Base-by-base conservation (phyloP, 2,797 vertebrate genomes). In the Myiothlypis chrysogaster region DNA sequence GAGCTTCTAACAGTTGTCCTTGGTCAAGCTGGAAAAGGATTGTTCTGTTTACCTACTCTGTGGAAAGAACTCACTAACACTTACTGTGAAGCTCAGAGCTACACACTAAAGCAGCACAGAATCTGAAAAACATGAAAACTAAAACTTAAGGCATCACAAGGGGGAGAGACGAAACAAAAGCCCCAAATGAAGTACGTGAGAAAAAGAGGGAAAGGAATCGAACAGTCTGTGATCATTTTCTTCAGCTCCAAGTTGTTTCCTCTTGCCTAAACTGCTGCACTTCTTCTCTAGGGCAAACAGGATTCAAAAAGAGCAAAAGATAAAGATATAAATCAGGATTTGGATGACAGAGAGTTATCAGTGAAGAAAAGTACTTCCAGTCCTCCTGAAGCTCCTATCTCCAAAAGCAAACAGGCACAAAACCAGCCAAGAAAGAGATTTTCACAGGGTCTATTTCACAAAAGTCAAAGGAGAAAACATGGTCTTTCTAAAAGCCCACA, bases 371-470 rank as follows among this genome's bases (percentile, higher is more conserved):
- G 84, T 30, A 41, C 56, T 87, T 73, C 14, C 57, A 77, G 46
- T 7, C 37, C 41, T 93, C 70, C 94, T 72, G 65, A 83, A 87
- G 79, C 50, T 69, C 61, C 72, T 78, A 25, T 71, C 84, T 87
- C 57, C 0, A 4, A 72, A 78, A 83, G 61, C 44, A 75, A 77
- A 68, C 30, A 52, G 34, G 56, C 46, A 66, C 49, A 80, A 83
- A 95, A 44, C 22, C 83, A 89, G 53, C 44, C 68, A 83, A 71
- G 78, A 52, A 37, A 85, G 75, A 71, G 30, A 37, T 73, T 94
- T 89, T 73, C 53, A 61, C 27, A 24, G 52, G 66, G n/a, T n/a
- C 71, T 60, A 7, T 83, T 83, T 76, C 61, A 52, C 21, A 59
- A 5, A 23, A 92, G 69, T 23, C 69, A 81, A 47, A 73, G 46